Base-by-base conservation (phyloP, 2,113 vertebrate genomes). In the Bungarus multicinctus region DNA sequence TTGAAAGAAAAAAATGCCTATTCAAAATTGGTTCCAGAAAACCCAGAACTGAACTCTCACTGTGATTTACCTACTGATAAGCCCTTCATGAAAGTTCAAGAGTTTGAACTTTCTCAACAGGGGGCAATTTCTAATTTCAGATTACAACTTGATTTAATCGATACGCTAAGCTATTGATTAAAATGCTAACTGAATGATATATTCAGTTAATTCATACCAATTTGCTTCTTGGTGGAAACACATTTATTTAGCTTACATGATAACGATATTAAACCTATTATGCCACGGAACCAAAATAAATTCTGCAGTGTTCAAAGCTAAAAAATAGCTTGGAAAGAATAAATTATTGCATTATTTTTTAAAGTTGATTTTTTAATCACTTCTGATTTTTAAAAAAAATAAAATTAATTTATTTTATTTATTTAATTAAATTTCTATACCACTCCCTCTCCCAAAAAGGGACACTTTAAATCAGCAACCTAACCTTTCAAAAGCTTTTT, bases 381-480 rank as follows among this genome's bases (percentile, higher is more conserved):
- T 58, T 57, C 55, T 57, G 55, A 23, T 57, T 55, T 57, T 57
- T 57, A 50, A 45, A 96, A 96, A 95, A 43, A 12, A 88, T 94
- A 47, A 97, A 95, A 96, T 94, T 90, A 96, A 96, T 22, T n/a
- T n/a, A n/a, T n/a, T n/a, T n/a, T n/a, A n/a, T n/a, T n/a, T n/a
- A n/a, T n/a, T n/a, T n/a, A n/a, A n/a, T n/a, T n/a, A n/a, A n/a
- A n/a, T n/a, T n/a, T n/a, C n/a, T n/a, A n/a, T n/a, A n/a, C n/a
- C n/a, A n/a, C n/a, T n/a, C n/a, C n/a, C n/a, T n/a, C n/a, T n/a
- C n/a, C n/a, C n/a, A n/a, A n/a, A n/a, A n/a, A n/a, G n/a, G n/a
- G n/a, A n/a, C n/a, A 96, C 96, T 97, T 97, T 97, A 95, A 97
- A 11, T 60, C 0, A 91, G 64, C 89, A 94, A 95, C 94, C 43